Conservation (phyloP, 2,113 vertebrate genomes). For the Cyanoliseus patagonus region DNA sequence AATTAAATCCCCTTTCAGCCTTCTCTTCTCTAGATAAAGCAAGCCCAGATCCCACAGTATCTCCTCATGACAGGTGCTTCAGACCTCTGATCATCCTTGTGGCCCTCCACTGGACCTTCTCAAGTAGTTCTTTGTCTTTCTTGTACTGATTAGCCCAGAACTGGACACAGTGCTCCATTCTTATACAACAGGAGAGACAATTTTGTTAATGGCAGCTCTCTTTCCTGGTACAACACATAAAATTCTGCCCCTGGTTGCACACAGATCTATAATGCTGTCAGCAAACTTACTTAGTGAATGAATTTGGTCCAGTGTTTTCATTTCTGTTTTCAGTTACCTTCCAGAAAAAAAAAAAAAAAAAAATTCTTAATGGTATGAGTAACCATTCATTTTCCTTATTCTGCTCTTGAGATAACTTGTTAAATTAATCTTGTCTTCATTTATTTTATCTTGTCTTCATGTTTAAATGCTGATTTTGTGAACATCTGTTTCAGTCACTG, state of each 20-base stretch:
- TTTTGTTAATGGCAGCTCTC: not conserved
- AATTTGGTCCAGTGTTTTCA: not conserved
- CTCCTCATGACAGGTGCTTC: not conserved
- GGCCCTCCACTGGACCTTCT: not conserved
- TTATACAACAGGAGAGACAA: not conserved
- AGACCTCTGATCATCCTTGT: not conserved
- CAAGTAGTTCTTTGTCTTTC: not conserved
- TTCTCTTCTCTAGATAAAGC: not conserved
- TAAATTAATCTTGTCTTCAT: conserved; percentile 69
- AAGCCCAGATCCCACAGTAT: not conserved
- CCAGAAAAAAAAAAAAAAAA: not conserved
- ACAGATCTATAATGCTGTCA: not conserved
- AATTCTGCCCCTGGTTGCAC: not conserved
- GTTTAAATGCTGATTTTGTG: conserved; percentile 76
- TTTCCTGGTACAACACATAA: not conserved
- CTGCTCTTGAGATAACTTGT: conserved; percentile 54
- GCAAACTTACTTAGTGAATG: not conserved
- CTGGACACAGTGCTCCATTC: not conserved
- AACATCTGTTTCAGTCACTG: conserved; percentile 76
- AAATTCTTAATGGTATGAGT: not conserved
- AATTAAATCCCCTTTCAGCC: not conserved
- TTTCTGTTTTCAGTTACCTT: not conserved
- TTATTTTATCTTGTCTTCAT: conserved; percentile 71
- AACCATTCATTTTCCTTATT: conserved; percentile 18
- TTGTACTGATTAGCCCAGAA: not conserved